Base-by-base conservation (phyloP, 2,113 vertebrate species). In the Paraplagusia blochii region DNA sequence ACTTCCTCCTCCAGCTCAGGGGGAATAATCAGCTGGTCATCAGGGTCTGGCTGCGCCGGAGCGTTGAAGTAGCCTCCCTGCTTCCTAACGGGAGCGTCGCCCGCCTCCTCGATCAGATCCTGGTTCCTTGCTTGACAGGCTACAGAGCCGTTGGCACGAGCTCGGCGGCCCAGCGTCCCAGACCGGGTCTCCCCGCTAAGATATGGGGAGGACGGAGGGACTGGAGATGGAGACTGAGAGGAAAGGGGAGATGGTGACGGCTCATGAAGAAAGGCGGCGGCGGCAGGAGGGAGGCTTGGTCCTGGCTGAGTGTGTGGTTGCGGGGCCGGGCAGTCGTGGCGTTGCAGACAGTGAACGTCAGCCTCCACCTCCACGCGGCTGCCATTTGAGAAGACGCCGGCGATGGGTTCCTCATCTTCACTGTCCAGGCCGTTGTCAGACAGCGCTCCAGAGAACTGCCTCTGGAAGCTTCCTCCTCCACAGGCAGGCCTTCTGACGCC, bases 1-100 rank as follows among this genome's bases (percentile, higher is more conserved):
- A 99, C 95, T 58, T 99, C 97, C 67, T 98, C 97, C 75, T 98
- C 97, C 29, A 99, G 92, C 87, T 99, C 97, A 0, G 96, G 97
- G 0, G 97, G 97, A 66, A 99, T 93, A 83, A 99, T 96, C 43
- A 98, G 95, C 89, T 97, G 95, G 69, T 99, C 97, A 0, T 99
- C 96, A 0, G 97, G 97, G 74, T 99, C 96, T 0, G 94, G 95
- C 64, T 98, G 95, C 0, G 96, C 92, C 0, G 97, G 95, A 5
- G 97, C 97, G 0, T 93, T 94, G 22, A 99, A 99, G 82, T 99
- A 99, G 4, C 95, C 97, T 0, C 97, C 96, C 0, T 89, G 89
- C 76, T 93, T 97, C 54, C 91, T 91, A 16, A 93, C 88, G 0
- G 97, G 97, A 0, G 92, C 94, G 0, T 98, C 96, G 0, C 80